Evolutionary conservation across 1,140 invertebrate genomes (phyloP), one percentile per base, ranked within the genome.

Genomic region (Saccostrea glomerata): DNA sequence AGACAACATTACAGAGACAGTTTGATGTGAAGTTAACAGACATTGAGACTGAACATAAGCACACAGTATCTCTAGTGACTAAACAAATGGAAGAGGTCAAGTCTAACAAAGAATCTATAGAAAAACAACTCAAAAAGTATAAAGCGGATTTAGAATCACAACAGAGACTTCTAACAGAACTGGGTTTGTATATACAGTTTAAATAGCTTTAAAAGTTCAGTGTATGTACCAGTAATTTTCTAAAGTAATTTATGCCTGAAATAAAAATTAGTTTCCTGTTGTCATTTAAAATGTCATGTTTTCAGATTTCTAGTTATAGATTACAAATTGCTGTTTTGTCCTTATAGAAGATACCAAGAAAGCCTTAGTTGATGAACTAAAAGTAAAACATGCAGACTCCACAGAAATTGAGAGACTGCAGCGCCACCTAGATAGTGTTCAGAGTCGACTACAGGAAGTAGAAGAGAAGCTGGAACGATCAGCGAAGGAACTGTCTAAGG

Each of bases 11-110:
- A 55, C 89, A 91, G 82, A 93, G 90, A 91, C 92, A 94, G 87
- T 93, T 92, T 91, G 93, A 94, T 89, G 89, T 89, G 20, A 93
- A 93, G 86, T 87, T 94, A 25, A 91, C 91, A 66, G 91, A 92
- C 13, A 88, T 92, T 23, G 90, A 94, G 77, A 70, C 30, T 20
- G 82, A 90, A 66, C 90, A 92, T 86, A 89, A 88, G 82, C 87
- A 93, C 70, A 90, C 86, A 2, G 82, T 92, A 23, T 66, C 66
- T 30, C 60, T 89, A 30, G 90, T 91, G 25, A 90, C 88, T 66
- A 86, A 56, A 84, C 85, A 91, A 70, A 91, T 91, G 23, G 83
- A 89, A 6, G 86, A 91, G 58, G 73, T 93, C 60, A 66, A 85
- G 54, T 55, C 30, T 73, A 88, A 86, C 15, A 90, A 90, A 84